Evolutionary conservation across 2,888 invertebrate genomes (phyloP), one percentile per base, ranked within the genome.

Genomic region (Brachyptera putata): DNA sequence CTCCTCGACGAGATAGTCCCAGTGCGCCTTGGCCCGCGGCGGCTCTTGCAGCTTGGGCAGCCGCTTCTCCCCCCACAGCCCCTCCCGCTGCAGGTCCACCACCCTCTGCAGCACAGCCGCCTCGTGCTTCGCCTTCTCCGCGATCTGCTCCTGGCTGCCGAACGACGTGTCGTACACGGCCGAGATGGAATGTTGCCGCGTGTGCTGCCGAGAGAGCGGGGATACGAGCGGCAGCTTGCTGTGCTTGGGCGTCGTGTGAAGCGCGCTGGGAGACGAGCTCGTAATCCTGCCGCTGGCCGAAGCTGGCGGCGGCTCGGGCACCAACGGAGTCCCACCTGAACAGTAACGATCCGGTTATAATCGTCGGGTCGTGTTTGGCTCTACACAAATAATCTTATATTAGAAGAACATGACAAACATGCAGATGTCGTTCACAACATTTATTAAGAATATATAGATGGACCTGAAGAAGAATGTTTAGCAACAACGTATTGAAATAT

Each of bases 1-100:
- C 78, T 99, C 99, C 76, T 99, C 98, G 41, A 99, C 79, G 65
- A 99, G 79, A 76, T 95, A 98, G 76, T 99, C 99, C 97, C 98
- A 98, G 76, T 99, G 98, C 25, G 93, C 89, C 78, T 97, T 98
- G 57, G 85, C 81, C 65, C 97, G 81, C 63, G 87, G 84, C 67
- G 95, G 93, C 77, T 95, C 95, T 72, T 91, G 87, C 65, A 94
- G 85, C 77, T 95, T 95, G 57, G 95, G 95, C 73, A 96, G 80
- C 60, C 95, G 82, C 69, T 88, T 86, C 74, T 93, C 91, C 57
- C 95, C 86, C 98, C 97, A 98, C 71, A 97, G 79, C 34, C 97
- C 98, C 72, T 95, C 91, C 71, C 92, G 88, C 72, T 96, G 89
- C 69, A 98, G 78, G 77, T 95, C 95, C 24, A 87, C 83, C 71